Percentiles rank a stretch among this genome's conserved stretches.
Conservation (phyloP, 2,113 vertebrate species). For the Puma concolor region DNA sequence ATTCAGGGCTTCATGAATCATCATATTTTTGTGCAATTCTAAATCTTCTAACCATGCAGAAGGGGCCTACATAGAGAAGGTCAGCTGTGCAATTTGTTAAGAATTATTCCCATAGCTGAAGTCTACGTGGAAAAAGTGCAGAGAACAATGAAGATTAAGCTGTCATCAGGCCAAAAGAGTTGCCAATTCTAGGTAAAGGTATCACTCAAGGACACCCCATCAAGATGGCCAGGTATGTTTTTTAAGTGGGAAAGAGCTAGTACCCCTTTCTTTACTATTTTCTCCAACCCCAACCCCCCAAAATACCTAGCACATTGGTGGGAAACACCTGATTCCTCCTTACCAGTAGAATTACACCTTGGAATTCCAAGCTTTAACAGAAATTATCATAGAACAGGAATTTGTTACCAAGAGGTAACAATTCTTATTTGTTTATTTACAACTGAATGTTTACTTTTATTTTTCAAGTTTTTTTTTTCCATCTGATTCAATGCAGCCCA, state of each 20-base stretch:
- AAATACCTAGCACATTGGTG: not conserved
- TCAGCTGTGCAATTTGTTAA: slow-evolving; percentile 39
- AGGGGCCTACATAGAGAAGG: not conserved
- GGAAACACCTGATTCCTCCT: not conserved
- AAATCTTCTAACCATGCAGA: slow-evolving; percentile 10
- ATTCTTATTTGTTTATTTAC: not conserved
- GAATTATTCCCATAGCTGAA: slow-evolving; percentile 39
- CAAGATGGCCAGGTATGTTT: not conserved
- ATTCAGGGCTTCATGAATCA: not conserved
- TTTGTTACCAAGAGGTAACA: not conserved
- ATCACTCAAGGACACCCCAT: not conserved
- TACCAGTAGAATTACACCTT: not conserved
- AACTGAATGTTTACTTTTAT: slow-evolving; percentile 46
- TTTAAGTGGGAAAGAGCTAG: not conserved
- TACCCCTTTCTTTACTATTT: slow-evolving; percentile 1
- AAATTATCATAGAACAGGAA: slow-evolving; percentile 18
- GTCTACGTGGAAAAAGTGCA: slow-evolving; percentile 37
- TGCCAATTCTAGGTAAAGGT: slow-evolving; percentile 9
- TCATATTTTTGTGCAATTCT: not conserved
- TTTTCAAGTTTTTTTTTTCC: not conserved
- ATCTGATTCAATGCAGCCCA: not conserved
- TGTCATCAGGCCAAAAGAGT: not conserved
- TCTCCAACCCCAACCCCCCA: not conserved
- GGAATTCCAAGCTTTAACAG: not conserved
- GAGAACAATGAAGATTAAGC: slow-evolving; percentile 30